phyloP scores from a whole-genome alignment of 2,797 vertebrate species.

The Scolopax bukidnonensis region DNA sequence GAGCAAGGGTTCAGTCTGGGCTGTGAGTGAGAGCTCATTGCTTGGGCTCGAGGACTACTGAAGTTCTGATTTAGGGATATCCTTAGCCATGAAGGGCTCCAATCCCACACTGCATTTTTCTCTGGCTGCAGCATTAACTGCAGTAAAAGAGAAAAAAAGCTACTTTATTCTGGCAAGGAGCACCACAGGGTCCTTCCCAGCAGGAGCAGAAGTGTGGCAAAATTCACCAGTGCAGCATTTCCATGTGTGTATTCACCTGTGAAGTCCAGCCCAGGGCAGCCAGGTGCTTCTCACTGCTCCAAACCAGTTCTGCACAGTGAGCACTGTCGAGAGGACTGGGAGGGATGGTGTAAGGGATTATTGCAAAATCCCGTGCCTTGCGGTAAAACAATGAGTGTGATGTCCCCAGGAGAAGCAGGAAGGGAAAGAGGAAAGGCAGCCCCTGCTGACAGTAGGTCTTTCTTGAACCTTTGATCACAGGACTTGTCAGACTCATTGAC shows the following conservation, averaged over 20 bases:
- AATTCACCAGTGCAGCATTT: not conserved
- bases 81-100: not conserved
- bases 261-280: not conserved
- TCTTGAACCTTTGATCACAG: not conserved
- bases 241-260: not conserved
- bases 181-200: not conserved
- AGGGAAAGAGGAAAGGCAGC: not conserved
- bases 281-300: not conserved
- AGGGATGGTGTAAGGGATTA: not conserved
- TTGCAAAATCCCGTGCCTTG: not conserved
- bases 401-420: not conserved
- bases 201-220: not conserved
- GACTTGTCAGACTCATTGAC: not conserved
- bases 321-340: not conserved
- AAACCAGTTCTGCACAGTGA: not conserved
- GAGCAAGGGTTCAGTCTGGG: not conserved
- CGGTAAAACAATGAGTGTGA: not conserved
- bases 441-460: not conserved
- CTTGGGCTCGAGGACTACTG: not conserved
- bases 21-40: not conserved
- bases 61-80: not conserved
- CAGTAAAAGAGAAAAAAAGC: not conserved
- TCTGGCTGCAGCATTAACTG: not conserved
- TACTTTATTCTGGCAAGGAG: not conserved
- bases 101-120: not conserved